Evolutionary conservation across 2,113 vertebrate species (phyloP).

Genomic region (Vidua macroura): DNA sequence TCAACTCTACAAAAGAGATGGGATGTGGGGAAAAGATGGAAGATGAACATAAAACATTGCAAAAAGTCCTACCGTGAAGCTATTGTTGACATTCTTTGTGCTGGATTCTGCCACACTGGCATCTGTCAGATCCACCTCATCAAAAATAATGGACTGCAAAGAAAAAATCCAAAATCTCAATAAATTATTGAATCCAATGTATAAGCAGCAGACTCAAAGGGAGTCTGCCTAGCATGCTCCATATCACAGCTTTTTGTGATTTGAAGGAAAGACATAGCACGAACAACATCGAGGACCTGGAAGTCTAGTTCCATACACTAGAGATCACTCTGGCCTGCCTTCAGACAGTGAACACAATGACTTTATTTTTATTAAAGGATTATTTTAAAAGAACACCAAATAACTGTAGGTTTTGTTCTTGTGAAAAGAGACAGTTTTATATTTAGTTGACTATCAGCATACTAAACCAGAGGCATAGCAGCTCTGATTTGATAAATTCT

Average conservation of each 20-base stretch:
- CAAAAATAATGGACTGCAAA: slow-evolving; percentile 95
- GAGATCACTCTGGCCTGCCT: background rate
- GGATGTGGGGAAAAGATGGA: background rate
- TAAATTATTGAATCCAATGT: background rate
- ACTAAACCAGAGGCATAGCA: background rate
- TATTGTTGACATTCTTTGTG: slow-evolving; percentile 99
- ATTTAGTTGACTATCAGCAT: background rate
- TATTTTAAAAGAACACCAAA: background rate
- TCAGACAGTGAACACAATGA: background rate
- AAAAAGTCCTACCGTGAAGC: slow-evolving; percentile 88
- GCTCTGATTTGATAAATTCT: background rate
- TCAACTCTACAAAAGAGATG: background rate
- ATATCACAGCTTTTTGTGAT: background rate
- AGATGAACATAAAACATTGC: background rate
- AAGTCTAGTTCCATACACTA: background rate
- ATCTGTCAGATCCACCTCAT: slow-evolving; percentile 95
- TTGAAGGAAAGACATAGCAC: background rate
- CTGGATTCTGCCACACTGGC: slow-evolving; percentile 97
- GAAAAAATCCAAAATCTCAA: background rate
- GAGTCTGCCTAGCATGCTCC: background rate
- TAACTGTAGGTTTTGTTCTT: background rate
- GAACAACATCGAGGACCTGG: background rate
- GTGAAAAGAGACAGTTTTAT: background rate
- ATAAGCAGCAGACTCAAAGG: background rate
- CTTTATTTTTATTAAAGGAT: background rate